Evolutionary conservation across 2,797 vertebrate species (phyloP).

Genomic region (Darevskia nairensis): DNA sequence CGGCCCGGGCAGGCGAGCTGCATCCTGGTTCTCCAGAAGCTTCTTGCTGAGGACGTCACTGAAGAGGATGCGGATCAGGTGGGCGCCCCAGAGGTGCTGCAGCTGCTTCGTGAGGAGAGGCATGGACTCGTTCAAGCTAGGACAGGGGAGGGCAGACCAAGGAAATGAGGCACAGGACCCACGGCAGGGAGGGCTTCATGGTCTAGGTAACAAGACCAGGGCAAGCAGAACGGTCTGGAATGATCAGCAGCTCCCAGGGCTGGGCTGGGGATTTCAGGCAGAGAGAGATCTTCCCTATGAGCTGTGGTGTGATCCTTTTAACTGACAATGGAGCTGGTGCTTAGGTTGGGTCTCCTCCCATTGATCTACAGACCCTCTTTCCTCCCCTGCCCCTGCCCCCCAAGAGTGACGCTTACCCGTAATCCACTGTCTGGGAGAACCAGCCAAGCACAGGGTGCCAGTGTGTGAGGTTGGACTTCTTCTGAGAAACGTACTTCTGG

Average conservation of each 20-base stretch:
- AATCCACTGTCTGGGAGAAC: constrained; percentile 98
- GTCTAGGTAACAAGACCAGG: not conserved
- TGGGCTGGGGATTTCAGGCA: no score
- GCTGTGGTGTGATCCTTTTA: no score
- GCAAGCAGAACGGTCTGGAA: not conserved
- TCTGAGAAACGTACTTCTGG: constrained; percentile 97
- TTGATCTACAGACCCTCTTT: no score
- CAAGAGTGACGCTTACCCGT: constrained; percentile 83
- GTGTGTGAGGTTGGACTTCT: constrained; percentile 98
- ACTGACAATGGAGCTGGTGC: no score
- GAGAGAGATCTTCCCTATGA: no score
- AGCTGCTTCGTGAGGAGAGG: constrained; percentile 94
- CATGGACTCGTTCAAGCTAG: constrained; percentile 97
- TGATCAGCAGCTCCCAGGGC: no score
- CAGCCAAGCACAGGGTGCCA: constrained; percentile 98
- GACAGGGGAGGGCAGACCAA: constrained; percentile 26
- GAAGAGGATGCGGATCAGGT: constrained; percentile 95
- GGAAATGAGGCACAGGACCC: not conserved
- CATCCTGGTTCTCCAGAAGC: constrained; percentile 89
- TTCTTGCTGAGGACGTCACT: constrained; percentile 96
- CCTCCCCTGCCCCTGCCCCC: not conserved
- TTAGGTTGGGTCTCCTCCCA: no score
- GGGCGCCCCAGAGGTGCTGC: constrained; percentile 94
- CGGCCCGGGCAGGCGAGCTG: constrained; percentile 70
- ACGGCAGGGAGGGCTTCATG: not conserved